Evolutionary conservation across 53 echinoderm and acorn worm genomes (phyloP).

Genomic region (Antedon mediterranea): DNA sequence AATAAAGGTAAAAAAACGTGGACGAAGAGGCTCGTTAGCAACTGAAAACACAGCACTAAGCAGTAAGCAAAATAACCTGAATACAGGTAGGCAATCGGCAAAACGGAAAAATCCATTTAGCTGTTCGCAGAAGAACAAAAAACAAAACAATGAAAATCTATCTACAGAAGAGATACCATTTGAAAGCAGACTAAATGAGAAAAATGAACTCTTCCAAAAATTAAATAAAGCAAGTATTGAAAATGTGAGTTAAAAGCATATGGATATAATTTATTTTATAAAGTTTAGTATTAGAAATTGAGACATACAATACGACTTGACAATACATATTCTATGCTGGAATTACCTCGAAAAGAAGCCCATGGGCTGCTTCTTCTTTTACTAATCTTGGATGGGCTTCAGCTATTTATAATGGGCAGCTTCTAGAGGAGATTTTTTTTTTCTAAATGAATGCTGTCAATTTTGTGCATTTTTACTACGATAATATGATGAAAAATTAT

Average conservation of each 20-base stretch:
- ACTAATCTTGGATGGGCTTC: too few species aligned
- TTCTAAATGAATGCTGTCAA: too few species aligned
- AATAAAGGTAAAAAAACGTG: neutral
- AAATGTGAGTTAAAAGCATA: neutral
- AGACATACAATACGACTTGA: too few species aligned
- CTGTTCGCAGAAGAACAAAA: neutral
- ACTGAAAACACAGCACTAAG: neutral
- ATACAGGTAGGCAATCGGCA: neutral
- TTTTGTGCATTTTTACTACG: too few species aligned
- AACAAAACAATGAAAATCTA: neutral
- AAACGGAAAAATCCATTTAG: neutral
- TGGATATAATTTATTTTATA: too few species aligned
- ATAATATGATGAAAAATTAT: too few species aligned
- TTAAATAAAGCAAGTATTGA: neutral
- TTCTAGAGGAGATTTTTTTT: too few species aligned
- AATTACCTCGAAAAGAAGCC: too few species aligned
- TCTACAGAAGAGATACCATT: neutral
- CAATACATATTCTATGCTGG: too few species aligned
- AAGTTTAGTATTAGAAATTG: too few species aligned
- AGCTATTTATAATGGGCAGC: too few species aligned
- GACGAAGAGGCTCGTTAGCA: neutral
- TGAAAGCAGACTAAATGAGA: neutral
- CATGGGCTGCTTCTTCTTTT: too few species aligned
- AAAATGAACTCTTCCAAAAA: neutral
- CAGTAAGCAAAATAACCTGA: neutral